Conservation (phyloP, 2,113 vertebrate genomes). For the Callocephalon fimbriatum region DNA sequence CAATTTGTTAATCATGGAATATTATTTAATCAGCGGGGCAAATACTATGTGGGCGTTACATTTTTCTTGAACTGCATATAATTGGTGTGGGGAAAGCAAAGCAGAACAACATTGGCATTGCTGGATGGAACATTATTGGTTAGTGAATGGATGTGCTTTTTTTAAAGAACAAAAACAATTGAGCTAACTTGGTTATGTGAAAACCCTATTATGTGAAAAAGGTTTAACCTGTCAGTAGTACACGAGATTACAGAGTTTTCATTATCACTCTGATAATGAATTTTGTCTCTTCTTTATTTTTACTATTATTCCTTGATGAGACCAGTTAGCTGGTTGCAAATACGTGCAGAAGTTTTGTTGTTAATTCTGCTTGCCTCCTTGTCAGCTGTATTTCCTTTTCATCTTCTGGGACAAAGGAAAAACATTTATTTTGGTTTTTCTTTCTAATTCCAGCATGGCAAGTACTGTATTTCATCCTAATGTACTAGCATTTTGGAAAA, state of each 20-base stretch:
- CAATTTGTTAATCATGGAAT: conserved; percentile 61
- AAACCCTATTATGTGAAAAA: background rate
- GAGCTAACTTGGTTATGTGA: background rate
- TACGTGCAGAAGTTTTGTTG: background rate
- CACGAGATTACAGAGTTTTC: background rate
- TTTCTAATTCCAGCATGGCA: background rate
- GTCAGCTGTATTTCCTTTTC: background rate
- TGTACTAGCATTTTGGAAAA: background rate
- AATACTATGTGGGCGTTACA: conserved; percentile 38
- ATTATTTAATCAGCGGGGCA: conserved; percentile 66
- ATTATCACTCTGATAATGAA: background rate
- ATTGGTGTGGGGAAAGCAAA: conserved; percentile 32
- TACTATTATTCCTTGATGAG: background rate
- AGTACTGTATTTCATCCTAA: background rate
- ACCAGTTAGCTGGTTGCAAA: background rate
- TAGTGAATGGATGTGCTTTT: background rate
- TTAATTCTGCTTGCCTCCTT: background rate
- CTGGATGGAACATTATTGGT: background rate
- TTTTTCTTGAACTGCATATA: conserved; percentile 33
- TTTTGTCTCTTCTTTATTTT: conserved; percentile 3
- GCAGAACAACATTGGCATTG: background rate
- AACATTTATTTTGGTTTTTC: background rate
- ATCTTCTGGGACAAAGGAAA: background rate
- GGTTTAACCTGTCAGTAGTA: background rate
- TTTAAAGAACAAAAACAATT: background rate